Evolutionary conservation across 2,797 vertebrate genomes (phyloP), one percentile per base, ranked within the genome.

Genomic region (Arnoldichthys spilopterus): DNA sequence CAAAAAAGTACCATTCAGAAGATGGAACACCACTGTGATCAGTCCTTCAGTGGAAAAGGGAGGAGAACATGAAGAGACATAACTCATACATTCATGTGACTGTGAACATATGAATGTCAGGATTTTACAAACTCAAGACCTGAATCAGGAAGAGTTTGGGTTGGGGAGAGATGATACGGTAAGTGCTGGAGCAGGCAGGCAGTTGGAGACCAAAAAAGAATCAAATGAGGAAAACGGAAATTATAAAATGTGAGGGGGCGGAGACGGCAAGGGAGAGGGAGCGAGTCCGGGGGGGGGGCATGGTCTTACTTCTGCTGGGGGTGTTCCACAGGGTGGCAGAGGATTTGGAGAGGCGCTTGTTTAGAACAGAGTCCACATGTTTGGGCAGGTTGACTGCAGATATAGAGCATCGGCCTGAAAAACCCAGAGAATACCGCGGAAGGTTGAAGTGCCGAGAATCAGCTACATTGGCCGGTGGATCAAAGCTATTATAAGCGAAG

Each of bases 291-390:
- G 74, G 76, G 59, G 78, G 74, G 76, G 75, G 85, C 84, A 82
- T 84, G 83, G 85, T 90, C 98, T 98, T 99, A 99, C 97, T 99
- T 99, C 97, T 97, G 95, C 93, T 96, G 93, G 98, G 97, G 87
- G 97, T 97, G 93, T 96, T 99, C 97, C 97, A 99, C 91, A 99
- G 96, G 83, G 98, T 98, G 92, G 97, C 97, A 9, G 98, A 99
- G 92, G 97, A 99, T 94, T 99, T 99, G 96, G 98, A 99, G 94
- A 99, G 96, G 88, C 98, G 94, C 94, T 98, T 98, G 97, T 96
- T 98, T 96, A 99, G 94, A 93, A 97, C 96, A 91, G 96, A 96
- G 92, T 98, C 97, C 96, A 98, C 96, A 86, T 99, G 97, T 97
- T 98, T 99, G 92, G 98, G 97, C 86, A 99, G 96, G 95, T 99